phyloP scores from a whole-genome alignment of 2,113 vertebrate genomes.

The Apteryx owenii region DNA sequence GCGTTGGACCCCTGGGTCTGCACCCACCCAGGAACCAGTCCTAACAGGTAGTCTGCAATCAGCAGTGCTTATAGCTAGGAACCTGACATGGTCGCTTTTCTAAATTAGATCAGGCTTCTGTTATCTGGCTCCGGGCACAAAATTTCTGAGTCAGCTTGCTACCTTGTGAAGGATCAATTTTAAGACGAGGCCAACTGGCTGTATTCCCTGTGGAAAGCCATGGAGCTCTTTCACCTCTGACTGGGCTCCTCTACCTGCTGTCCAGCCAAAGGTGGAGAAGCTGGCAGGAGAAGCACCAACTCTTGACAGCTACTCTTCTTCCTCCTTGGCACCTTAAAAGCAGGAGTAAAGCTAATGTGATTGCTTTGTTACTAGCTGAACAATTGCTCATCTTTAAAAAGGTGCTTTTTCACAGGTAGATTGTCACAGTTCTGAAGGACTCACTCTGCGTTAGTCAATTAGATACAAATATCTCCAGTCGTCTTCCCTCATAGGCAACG shows the following conservation, averaged over 20 bases:
- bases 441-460: too few species aligned
- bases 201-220: neutral
- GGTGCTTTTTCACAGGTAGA: neutral
- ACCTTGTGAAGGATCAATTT: neutral
- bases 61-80: neutral
- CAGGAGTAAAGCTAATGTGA: neutral
- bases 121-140: neutral
- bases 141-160: neutral
- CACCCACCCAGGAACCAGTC: neutral
- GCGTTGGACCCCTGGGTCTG: neutral
- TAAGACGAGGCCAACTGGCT: neutral
- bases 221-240: neutral
- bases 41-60: neutral
- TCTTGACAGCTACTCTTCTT: neutral
- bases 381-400: neutral
- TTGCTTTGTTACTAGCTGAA: neutral
- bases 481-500: neutral
- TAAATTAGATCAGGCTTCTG: neutral
- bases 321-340: neutral
- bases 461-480: neutral
- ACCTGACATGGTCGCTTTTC: neutral
- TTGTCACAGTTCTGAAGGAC: neutral
- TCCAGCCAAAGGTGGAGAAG: neutral
- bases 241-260: neutral
- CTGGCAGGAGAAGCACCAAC: neutral